Conservation (phyloP, 92 coral and sea anemone species). For the Siderastrea radians region DNA sequence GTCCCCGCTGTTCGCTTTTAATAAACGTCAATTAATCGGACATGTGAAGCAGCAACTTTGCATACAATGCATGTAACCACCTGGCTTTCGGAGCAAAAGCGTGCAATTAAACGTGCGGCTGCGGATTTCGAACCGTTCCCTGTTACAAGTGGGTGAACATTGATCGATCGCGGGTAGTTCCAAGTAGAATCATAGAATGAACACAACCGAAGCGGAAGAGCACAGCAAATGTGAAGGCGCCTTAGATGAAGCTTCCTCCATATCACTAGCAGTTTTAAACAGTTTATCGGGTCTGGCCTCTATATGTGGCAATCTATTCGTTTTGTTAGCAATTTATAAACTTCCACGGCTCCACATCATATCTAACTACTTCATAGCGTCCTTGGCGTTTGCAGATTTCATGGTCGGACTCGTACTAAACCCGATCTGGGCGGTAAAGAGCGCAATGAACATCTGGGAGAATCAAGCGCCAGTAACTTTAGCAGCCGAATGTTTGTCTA, state of each 20-base stretch:
- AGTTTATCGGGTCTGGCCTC: conserved; percentile 12
- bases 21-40: not conserved
- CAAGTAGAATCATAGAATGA: not conserved
- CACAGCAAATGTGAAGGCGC: not conserved
- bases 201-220: not conserved
- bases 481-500: conserved; percentile 12
- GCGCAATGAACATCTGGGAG: conserved; percentile 39
- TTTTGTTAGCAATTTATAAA: conserved; percentile 52
- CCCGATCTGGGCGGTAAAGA: conserved; percentile 55
- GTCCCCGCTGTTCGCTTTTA: not conserved
- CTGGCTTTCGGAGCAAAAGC: no score
- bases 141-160: not conserved
- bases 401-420: conserved; percentile 65
- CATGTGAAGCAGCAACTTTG: no score
- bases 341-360: conserved; percentile 27
- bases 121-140: no score
- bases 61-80: no score
- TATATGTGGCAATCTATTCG: conserved; percentile 43
- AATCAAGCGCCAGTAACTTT: not conserved
- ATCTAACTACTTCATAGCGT: conserved; percentile 67
- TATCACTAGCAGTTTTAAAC: not conserved
- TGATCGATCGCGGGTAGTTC: not conserved
- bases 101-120: no score
- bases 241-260: not conserved
- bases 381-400: conserved; percentile 68